These are phyloP conservation scores for Trinectes maculatus DNA, from an alignment of 2,113 vertebrate species.

Conservation along the genomic window DNA sequence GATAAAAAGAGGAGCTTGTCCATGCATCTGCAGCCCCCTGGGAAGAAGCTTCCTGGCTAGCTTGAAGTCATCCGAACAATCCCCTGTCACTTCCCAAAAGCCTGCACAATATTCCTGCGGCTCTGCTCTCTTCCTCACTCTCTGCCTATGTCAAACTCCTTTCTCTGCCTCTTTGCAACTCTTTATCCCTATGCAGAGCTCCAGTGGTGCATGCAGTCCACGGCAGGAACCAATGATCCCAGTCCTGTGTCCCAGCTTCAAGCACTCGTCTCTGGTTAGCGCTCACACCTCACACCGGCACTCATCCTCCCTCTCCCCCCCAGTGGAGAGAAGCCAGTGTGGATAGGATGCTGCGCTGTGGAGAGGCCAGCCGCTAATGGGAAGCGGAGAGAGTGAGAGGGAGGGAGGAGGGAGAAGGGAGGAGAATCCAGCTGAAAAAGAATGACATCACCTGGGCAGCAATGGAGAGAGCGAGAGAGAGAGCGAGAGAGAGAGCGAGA, in stretches of 20 bases:
- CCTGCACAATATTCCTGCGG: slow-evolving; percentile 36
- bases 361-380: slow-evolving; percentile 93
- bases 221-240: slow-evolving; percentile 67
- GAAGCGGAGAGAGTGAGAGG: slow-evolving; percentile 73
- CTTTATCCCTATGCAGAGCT: slow-evolving; percentile 45
- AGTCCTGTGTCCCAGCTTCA: slow-evolving; percentile 40
- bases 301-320: slow-evolving; percentile 77
- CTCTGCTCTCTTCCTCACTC: slow-evolving; percentile 31
- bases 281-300: slow-evolving; percentile 81
- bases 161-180: slow-evolving; percentile 47
- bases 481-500: slow-evolving; percentile 57
- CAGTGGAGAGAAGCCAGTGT: slow-evolving; percentile 84
- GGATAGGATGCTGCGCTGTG: slow-evolving; percentile 90
- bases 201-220: slow-evolving; percentile 53
- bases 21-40: slow-evolving; percentile 54
- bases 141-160: slow-evolving; percentile 45
- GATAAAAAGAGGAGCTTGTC: slow-evolving; percentile 30
- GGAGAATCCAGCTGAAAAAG: slow-evolving; percentile 88
- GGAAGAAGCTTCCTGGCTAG: slow-evolving; percentile 36
- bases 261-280: slow-evolving; percentile 57
- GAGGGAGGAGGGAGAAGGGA: slow-evolving; percentile 78
- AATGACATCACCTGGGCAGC: slow-evolving; percentile 84
- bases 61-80: slow-evolving; percentile 52
- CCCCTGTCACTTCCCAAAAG: slow-evolving; percentile 38
- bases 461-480: slow-evolving; percentile 66